A percentile compares a stretch with the other conserved stretches of the same genome.
Evolutionary conservation across 1,140 invertebrate genomes (phyloP).

Genomic region (Calliphora vicina): DNA sequence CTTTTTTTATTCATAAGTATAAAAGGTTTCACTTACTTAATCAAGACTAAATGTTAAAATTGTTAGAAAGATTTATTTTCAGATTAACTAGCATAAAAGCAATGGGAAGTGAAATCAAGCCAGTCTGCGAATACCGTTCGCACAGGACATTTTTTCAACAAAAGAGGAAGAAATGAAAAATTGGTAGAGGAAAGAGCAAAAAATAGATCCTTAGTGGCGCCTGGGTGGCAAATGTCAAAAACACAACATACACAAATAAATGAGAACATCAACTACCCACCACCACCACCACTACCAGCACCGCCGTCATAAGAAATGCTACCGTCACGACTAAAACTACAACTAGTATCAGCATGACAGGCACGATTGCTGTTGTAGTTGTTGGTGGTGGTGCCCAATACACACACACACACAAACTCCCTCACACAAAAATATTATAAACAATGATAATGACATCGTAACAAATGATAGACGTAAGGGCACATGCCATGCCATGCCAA

Average conservation of each 20-base stretch:
- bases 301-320: background rate
- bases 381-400: background rate
- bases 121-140: background rate
- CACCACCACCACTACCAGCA: background rate
- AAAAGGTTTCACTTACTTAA: background rate
- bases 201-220: conserved; percentile 13
- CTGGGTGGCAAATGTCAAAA: conserved; percentile 34
- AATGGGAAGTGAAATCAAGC: background rate
- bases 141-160: background rate
- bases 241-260: conserved; percentile 24
- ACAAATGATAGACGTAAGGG: conserved; percentile 25
- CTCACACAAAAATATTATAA: background rate
- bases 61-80: conserved; percentile 17
- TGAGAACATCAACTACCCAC: background rate
- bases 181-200: background rate
- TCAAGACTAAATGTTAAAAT: conserved; percentile 3
- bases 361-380: background rate
- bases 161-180: background rate
- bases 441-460: conserved; percentile 26
- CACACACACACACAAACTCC: background rate
- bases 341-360: background rate
- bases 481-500: background rate
- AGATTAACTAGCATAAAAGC: background rate
- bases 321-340: background rate
- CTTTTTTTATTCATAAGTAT: background rate